phyloP scores from a whole-genome alignment of 2,797 vertebrate species.

The Florisuga fusca region DNA sequence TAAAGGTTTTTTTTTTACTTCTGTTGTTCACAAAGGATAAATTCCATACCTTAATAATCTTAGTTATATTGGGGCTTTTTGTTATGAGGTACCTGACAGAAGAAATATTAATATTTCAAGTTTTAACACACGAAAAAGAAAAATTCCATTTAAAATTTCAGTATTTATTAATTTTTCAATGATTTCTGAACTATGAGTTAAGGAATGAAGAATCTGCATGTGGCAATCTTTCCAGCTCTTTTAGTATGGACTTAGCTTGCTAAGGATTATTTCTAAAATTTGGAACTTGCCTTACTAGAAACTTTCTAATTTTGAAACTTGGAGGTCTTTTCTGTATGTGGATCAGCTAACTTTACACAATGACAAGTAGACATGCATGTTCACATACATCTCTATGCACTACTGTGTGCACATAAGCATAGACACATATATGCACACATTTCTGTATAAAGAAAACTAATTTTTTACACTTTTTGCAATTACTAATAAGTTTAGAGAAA shows the following conservation, averaged over 20 bases:
- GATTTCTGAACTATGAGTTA: background rate
- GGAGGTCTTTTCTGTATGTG: background rate
- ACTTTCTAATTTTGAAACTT: background rate
- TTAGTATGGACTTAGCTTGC: background rate
- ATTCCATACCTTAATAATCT: background rate
- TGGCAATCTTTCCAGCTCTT: background rate
- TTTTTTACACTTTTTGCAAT: background rate
- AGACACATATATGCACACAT: background rate
- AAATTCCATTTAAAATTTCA: background rate
- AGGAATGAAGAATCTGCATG: background rate
- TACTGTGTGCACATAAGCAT: background rate
- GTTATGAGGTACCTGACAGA: background rate
- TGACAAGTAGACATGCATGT: fast-evolving
- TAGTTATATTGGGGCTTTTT: background rate
- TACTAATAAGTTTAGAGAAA: background rate
- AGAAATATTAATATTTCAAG: background rate
- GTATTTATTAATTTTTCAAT: background rate
- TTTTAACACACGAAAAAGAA: background rate
- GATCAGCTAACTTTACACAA: background rate
- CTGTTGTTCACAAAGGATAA: background rate
- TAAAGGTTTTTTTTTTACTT: background rate
- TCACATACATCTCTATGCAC: background rate
- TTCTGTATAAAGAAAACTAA: background rate
- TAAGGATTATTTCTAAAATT: background rate
- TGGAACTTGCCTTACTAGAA: background rate